These are phyloP conservation scores for Furnarius figulus DNA, from an alignment of 2,113 vertebrate genomes.

Conservation along the genomic window DNA sequence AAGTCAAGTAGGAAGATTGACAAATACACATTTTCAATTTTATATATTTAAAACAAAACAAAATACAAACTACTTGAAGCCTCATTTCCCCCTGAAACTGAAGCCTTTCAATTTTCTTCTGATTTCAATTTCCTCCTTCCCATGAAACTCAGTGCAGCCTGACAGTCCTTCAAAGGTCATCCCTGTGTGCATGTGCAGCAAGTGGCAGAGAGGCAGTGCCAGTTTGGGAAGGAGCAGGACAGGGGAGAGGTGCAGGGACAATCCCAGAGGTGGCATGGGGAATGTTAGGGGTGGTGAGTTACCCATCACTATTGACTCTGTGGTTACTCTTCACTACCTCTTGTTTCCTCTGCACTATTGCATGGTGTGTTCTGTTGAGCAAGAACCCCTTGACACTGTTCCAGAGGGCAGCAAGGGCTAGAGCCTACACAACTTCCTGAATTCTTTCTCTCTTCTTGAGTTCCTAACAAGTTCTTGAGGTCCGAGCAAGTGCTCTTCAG, in stretches of 20 bases:
- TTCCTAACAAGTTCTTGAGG: no score
- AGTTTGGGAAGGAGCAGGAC: neutral
- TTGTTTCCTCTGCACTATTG: neutral
- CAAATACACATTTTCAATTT: neutral
- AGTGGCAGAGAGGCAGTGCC: neutral
- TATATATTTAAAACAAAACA: no score
- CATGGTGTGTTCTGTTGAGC: neutral
- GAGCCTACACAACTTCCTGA: neutral
- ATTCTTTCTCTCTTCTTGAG: neutral
- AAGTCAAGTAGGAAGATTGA: neutral
- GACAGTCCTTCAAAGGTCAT: neutral
- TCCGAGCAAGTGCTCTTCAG: no score
- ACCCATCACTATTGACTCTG: fast-evolving
- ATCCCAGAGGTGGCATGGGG: neutral
- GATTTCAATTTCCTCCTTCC: neutral
- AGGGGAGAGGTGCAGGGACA: no score
- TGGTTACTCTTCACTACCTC: neutral
- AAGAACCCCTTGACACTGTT: neutral
- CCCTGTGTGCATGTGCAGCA: neutral
- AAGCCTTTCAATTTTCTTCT: neutral
- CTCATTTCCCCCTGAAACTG: neutral
- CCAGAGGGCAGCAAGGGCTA: neutral
- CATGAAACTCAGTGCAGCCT: neutral
- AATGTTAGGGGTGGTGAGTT: neutral
- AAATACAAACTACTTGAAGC: no score